Conservation (phyloP, 64 coral and sea anemone species). For the Orbicella faveolata region DNA sequence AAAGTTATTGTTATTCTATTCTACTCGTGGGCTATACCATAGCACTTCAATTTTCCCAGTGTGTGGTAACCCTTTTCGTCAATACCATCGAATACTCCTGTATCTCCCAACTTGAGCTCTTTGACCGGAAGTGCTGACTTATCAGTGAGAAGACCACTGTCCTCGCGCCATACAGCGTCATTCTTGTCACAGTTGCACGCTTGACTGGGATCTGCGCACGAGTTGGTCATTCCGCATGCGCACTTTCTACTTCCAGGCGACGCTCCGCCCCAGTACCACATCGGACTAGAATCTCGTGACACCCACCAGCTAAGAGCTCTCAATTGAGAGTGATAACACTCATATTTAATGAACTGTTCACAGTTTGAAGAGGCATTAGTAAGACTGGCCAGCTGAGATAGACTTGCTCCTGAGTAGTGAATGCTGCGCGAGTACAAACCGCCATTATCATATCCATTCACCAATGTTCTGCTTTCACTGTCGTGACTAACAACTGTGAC, state of each 20-base stretch:
- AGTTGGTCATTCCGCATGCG: conserved; percentile 45
- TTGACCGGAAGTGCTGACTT: conserved; percentile 2
- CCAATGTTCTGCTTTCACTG: conserved; percentile 9
- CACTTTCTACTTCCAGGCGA: conserved; percentile 13
- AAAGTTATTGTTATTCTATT: neutral
- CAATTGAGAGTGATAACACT: neutral
- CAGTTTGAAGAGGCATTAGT: conserved; percentile 6
- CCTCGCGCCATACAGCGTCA: conserved; percentile 6
- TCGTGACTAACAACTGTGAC: conserved; percentile 38
- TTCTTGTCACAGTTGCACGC: conserved; percentile 16
- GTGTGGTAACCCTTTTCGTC: conserved; percentile 17
- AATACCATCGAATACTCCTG: neutral
- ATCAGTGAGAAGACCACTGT: conserved; percentile 20
- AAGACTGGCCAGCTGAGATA: conserved; percentile 20
- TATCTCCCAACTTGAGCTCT: conserved; percentile 22
- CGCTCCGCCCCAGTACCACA: conserved; percentile 61
- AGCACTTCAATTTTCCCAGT: conserved; percentile 25
- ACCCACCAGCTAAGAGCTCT: conserved; percentile 1
- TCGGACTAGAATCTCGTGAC: conserved; percentile 22
- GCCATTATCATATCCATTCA: neutral
- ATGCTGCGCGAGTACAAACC: neutral
- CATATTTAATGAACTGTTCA: conserved; percentile 53
- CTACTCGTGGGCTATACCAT: conserved; percentile 9
- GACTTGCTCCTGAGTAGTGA: conserved; percentile 15
- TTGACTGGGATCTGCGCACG: conserved; percentile 3